Evolutionary conservation across 1,140 invertebrate species (phyloP), one percentile per base, ranked within the genome.

Genomic region (Coenobita brevimanus): DNA sequence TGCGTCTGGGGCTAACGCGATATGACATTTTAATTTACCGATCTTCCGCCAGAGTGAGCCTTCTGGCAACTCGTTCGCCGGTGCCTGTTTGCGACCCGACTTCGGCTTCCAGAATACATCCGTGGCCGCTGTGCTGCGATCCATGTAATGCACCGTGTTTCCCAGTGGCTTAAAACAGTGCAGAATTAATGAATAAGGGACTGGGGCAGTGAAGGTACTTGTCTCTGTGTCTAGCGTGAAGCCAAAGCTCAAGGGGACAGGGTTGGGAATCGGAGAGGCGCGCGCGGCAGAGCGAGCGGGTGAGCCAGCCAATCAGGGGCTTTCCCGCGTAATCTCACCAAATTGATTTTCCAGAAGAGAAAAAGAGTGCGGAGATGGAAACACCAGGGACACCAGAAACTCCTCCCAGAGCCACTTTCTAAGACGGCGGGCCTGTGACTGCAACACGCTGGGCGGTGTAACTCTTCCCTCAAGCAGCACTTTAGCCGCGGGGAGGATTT

Each of bases 21-120:
- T 87, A 87, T 87, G 84, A 87, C 84, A 87, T 87, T 87, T 87
- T 87, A 87, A 87, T 87, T 87, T 87, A 87, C 75, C 73, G 75
- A 80, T 80, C 84, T 87, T 87, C 84, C 84, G 50, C 84, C 71
- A 79, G 84, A 80, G 84, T 87, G 84, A 87, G 84, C 84, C 84
- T 87, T 79, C 84, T 87, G 84, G 75, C 84, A 87, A 87, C 84
- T 78, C 84, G 84, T 87, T 43, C 84, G 75, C 30, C 36, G 13
- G 17, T 2, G 17, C 30, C n/a, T 17, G 17, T 17, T 46, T 3
- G n/a, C 24, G 54, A 21, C 43, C 46, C 75, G 82, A 50, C 82
- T 75, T 41, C 69, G 60, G 54, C 71, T 76, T 84, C 82, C 67
- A 1, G 24, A 38, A 50, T 8, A 8, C 46, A 50, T 8, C 17